These are phyloP conservation scores for Alloplasta piceator DNA, from an alignment of 2,888 invertebrate genomes.

Conservation along the genomic window DNA sequence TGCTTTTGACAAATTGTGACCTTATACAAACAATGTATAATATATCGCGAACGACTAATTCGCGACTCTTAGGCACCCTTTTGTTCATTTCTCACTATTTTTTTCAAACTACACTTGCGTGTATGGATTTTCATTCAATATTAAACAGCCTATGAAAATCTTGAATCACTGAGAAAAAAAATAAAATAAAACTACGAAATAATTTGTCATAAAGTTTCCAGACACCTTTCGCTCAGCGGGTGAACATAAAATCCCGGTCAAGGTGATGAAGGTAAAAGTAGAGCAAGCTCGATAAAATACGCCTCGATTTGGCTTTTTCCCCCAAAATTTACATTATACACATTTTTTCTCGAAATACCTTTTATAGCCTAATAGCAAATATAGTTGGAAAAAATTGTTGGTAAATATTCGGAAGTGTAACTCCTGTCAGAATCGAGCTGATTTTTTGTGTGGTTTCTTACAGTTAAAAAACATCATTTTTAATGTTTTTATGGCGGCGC, in stretches of 20 bases:
- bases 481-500: too few species aligned
- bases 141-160: too few species aligned
- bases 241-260: too few species aligned
- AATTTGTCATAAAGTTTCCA: neutral
- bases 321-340: neutral
- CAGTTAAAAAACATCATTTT: too few species aligned
- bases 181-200: slow-evolving; percentile 7
- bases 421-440: too few species aligned
- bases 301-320: slow-evolving; percentile 38
- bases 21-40: slow-evolving; percentile 17
- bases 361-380: slow-evolving; percentile 24
- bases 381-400: slow-evolving; percentile 38
- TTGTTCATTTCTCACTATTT: neutral
- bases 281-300: slow-evolving; percentile 33
- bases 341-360: slow-evolving; percentile 18
- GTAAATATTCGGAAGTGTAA: too few species aligned
- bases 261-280: neutral
- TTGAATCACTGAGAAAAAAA: neutral
- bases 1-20: slow-evolving; percentile 47
- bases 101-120: too few species aligned
- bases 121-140: too few species aligned
- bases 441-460: too few species aligned
- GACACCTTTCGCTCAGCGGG: too few species aligned
- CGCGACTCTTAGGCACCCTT: slow-evolving; percentile 43
- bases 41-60: slow-evolving; percentile 18